Conservation (phyloP, 2,113 vertebrate species). For the Megaceryle torquata region DNA sequence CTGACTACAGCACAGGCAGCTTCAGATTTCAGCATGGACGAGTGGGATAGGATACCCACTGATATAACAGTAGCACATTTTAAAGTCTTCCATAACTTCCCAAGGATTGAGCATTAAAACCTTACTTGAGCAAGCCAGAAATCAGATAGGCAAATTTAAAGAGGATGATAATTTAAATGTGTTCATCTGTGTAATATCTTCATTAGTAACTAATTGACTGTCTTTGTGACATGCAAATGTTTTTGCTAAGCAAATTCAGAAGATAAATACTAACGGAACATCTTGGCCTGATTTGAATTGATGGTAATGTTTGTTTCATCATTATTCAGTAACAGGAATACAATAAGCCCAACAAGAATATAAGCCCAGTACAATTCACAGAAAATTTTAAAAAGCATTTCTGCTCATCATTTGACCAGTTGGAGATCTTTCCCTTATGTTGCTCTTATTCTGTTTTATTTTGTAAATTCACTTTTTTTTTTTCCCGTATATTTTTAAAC, state of each 20-base stretch:
- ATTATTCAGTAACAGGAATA: neutral
- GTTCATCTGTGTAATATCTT: conserved; percentile 20
- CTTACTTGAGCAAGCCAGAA: neutral
- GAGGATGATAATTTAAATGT: neutral
- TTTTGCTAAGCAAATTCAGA: conserved; percentile 4
- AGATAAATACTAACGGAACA: neutral
- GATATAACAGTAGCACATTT: conserved; percentile 29
- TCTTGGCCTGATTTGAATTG: neutral
- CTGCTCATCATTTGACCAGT: neutral
- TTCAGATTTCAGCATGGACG: neutral
- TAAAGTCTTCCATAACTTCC: conserved; percentile 10
- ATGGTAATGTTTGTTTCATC: neutral
- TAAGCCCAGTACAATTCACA: neutral
- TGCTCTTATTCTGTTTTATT: neutral
- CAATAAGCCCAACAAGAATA: neutral
- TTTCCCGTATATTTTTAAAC: neutral
- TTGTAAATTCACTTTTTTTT: neutral
- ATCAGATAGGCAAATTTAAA: neutral
- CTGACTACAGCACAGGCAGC: neutral
- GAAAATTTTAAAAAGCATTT: neutral
- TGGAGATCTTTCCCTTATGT: neutral
- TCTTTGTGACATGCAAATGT: conserved; percentile 43
- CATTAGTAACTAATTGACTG: conserved; percentile 39
- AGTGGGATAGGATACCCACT: neutral
- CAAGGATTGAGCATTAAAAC: conserved; percentile 12